Evolutionary conservation across 2,797 vertebrate species (phyloP), one percentile per base, ranked within the genome.

Genomic region (Cryptoprocta ferox): DNA sequence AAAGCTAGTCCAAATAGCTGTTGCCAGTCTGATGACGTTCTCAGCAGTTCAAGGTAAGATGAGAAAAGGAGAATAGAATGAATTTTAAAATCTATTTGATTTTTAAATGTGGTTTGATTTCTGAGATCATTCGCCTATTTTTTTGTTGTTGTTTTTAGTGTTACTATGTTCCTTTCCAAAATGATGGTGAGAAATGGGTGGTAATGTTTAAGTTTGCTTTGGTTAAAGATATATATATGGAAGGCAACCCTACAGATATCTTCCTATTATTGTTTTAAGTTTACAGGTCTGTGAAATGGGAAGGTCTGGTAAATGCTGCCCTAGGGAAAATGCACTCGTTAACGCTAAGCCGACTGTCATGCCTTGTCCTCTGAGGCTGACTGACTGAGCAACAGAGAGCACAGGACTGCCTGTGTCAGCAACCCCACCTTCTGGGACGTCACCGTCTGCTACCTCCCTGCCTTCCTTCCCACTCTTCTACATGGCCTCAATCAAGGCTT

Each of bases 1-100:
- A 96, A 84, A 94, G 53, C 39, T 61, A 75, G 37, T 89, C 70
- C 45, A 96, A 91, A 89, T 26, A 95, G 80, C 82, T 91, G 95
- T 56, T 73, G 18, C 63, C 45, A 39, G 61, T 94, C 63, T 92
- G 32, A 26, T 82, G 48, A 94, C 66, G 28, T 89, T 87, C 96
- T 96, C 32, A 90, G 91, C 21, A 94, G 56, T 66, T 66, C 48
- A 94, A 84, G 71, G 19, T 78, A 88, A 94, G 76, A 91, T 39
- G n/a, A 88, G 65, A 53, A 10, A 28, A 30, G 56, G 12, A 6
- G 45, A 73, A n/a, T 5, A 84, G 80, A 90, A 94, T 81, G 16
- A 76, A 63, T 90, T 95, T 70, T 15, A 83, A 45, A 95, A 88
- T 92, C 8, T n/a, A 63, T 48, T 82, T 96, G 53, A 61, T 87